Evolutionary conservation across 53 echinoderm and acorn worm species (phyloP).

Genomic region (Henricia sp.): DNA sequence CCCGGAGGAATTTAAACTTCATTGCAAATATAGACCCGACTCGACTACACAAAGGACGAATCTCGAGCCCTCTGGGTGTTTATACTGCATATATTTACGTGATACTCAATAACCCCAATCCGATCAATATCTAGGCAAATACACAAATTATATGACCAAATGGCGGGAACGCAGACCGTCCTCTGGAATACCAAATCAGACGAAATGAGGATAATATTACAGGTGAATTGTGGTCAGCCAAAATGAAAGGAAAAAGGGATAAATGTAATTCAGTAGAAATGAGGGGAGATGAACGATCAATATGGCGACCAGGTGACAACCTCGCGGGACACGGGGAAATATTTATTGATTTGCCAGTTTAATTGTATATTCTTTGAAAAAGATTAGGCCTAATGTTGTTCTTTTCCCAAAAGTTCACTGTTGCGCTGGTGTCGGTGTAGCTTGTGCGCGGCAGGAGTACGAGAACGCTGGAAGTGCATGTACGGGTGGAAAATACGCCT

Average conservation of each 20-base stretch:
- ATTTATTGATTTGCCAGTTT: conserved; percentile 34
- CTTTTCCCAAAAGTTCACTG: not conserved
- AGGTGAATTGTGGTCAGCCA: conserved; percentile 47
- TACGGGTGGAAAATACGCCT: too few species aligned
- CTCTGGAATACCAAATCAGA: conserved; percentile 35
- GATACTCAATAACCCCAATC: conserved; percentile 49
- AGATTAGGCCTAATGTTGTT: conserved; percentile 2
- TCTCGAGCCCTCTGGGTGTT: conserved; percentile 25
- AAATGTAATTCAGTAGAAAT: conserved; percentile 4
- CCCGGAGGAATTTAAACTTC: not conserved
- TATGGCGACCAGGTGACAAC: conserved; percentile 31
- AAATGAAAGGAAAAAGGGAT: not conserved
- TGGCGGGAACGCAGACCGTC: not conserved
- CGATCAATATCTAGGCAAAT: conserved; percentile 48
- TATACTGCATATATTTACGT: conserved; percentile 51
- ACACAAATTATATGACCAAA: conserved; percentile 40
- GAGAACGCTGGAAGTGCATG: not conserved
- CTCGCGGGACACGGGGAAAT: not conserved
- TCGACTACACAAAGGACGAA: too few species aligned
- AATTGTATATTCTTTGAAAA: not conserved
- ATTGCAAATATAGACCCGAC: too few species aligned
- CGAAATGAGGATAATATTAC: not conserved
- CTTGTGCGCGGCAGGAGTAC: not conserved
- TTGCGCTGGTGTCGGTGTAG: not conserved
- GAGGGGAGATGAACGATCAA: not conserved